Base-by-base conservation (phyloP, 2,113 vertebrate genomes). In the Amphiprion ocellaris region DNA sequence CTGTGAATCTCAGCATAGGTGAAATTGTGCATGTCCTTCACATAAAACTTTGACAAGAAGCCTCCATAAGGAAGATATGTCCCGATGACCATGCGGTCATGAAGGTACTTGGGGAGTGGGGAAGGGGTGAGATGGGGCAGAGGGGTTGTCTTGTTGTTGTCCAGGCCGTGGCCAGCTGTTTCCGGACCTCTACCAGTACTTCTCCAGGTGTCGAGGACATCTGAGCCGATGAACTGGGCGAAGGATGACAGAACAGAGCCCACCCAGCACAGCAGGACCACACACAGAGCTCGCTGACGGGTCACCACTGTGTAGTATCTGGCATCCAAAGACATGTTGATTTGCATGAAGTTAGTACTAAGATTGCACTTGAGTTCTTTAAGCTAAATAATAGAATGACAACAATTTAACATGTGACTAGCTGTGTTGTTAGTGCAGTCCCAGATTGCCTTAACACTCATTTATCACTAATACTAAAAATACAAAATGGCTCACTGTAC, bases 41-140 rank as follows among this genome's bases (percentile, higher is more conserved):
- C 79, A 10, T 94, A 92, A 64, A 94, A 94, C 86, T 94, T 95
- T 44, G 95, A 94, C 66, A 96, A 87, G 77, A 96, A 95, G 8
- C 94, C 92, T 16, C 91, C 88, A 0, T 94, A 95, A 4, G 94
- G 94, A 33, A 94, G 86, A 59, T 91, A 78, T 49, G 82, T 44
- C 15, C 85, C 90, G 16, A 96, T 92, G 14, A 94, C 76, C 4
- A 92, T 82, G 28, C 70, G 79, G 28, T 93, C 92, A 0, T 89
- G 62, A 17, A 77, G 77, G 33, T 91, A 69, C 55, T 59, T 89
- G 8, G 87, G 77, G 14, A 39, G 46, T 0, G 37, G 69, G 5
- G 81, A 63, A 10, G 69, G 12, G 3, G 70, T 79, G 0, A 54
- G 24, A 14, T 74, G 17, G 15, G 91, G 84, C 9, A 14, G 41